Evolutionary conservation across 2,113 vertebrate species (phyloP).

Genomic region (Limanda limanda): DNA sequence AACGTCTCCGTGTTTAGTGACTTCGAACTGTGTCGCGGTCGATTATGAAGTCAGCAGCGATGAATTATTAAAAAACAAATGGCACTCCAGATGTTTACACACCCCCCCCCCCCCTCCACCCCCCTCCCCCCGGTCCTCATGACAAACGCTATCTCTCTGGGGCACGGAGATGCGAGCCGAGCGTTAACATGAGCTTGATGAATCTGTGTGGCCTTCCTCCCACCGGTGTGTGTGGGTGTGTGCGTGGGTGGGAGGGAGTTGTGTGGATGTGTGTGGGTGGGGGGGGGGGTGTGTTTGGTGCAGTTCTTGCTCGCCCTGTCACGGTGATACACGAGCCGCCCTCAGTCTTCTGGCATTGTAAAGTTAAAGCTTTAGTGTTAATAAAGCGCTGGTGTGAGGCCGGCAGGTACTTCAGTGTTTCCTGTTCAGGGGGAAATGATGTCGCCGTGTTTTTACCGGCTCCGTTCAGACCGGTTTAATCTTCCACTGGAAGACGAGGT

Average conservation of each 20-base stretch:
- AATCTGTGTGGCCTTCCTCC: conserved; percentile 47
- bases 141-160: conserved; percentile 65
- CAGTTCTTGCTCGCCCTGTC: conserved; percentile 35
- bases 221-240: neutral
- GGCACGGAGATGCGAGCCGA: conserved; percentile 37
- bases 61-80: conserved; percentile 78
- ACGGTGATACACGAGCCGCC: conserved; percentile 40
- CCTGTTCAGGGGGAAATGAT: conserved; percentile 3
- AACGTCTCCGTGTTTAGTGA: too few relatives aligned
- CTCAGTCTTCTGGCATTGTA: conserved; percentile 39
- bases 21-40: conserved; percentile 55
- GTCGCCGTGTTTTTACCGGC: conserved; percentile 2
- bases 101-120: neutral
- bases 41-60: conserved; percentile 70
- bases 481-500: neutral
- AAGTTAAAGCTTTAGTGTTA: conserved; percentile 43
- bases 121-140: conserved; percentile 23
- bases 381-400: conserved; percentile 33
- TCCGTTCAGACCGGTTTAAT: neutral
- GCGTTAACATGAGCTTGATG: conserved; percentile 53
- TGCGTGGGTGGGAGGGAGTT: neutral
- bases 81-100: conserved; percentile 72
- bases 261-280: too few relatives aligned
- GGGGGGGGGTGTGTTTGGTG: neutral
- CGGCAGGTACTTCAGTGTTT: conserved; percentile 10